Conservation (phyloP, 1,140 invertebrate genomes). For the Idris sp. region DNA sequence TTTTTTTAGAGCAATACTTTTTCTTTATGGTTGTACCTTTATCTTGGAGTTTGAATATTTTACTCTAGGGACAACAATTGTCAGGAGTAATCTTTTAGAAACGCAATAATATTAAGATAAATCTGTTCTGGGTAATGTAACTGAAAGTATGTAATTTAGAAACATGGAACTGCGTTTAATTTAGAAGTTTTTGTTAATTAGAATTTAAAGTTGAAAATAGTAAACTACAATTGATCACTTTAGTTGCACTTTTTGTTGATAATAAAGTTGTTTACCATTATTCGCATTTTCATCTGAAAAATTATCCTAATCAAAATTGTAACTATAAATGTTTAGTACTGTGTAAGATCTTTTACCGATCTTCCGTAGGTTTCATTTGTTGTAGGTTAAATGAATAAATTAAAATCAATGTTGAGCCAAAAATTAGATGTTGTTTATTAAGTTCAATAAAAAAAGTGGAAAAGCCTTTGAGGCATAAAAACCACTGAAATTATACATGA, state of each 20-base stretch:
- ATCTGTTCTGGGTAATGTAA: slow-evolving; percentile 23
- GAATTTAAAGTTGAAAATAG: slow-evolving; percentile 32
- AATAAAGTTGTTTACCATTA: not conserved
- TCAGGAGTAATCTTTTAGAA: slow-evolving; percentile 32
- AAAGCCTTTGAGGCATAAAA: too few species aligned
- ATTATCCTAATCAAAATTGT: too few species aligned
- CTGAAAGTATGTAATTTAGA: slow-evolving; percentile 37
- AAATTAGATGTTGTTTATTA: too few species aligned
- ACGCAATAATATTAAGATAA: slow-evolving; percentile 46
- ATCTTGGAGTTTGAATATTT: slow-evolving; percentile 42
- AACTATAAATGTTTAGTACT: too few species aligned
- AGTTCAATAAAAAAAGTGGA: too few species aligned
- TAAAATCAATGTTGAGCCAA: too few species aligned
- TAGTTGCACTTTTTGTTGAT: slow-evolving; percentile 8
- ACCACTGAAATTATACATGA: too few species aligned
- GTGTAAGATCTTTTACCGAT: too few species aligned
- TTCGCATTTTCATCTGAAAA: too few species aligned
- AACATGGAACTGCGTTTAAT: slow-evolving; percentile 23
- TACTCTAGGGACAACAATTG: slow-evolving; percentile 28
- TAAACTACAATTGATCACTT: slow-evolving; percentile 36
- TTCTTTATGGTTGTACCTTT: slow-evolving; percentile 30
- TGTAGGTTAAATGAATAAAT: too few species aligned
- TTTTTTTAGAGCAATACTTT: too few species aligned
- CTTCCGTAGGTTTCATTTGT: too few species aligned
- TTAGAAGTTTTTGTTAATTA: slow-evolving; percentile 41